Evolutionary conservation across 1,140 invertebrate species (phyloP).

Genomic region (Calephelis nemesis): DNA sequence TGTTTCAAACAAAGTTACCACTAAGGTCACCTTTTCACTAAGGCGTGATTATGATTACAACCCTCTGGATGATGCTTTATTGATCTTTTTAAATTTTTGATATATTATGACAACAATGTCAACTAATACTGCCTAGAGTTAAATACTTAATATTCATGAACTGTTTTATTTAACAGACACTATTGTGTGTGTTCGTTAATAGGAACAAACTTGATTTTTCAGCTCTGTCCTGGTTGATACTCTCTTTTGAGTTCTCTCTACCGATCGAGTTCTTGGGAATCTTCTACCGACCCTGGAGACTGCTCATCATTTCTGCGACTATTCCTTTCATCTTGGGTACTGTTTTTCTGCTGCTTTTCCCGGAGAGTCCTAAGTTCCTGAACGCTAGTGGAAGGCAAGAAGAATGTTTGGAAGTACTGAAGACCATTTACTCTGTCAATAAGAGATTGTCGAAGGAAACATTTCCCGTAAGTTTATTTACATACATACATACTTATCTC

Average conservation of each 20-base stretch:
- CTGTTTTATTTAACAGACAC: too few relatives aligned
- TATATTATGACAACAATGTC: too few relatives aligned
- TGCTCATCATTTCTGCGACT: constrained; percentile 83
- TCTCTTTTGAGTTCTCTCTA: constrained; percentile 78
- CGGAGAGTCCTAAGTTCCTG: constrained; percentile 87
- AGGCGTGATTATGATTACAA: too few relatives aligned
- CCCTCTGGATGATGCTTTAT: too few relatives aligned
- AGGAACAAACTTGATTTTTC: constrained; percentile 27
- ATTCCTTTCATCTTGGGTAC: constrained; percentile 82
- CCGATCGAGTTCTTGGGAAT: constrained; percentile 60
- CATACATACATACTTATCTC: neutral
- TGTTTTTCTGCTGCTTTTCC: constrained; percentile 80
- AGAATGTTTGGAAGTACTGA: constrained; percentile 79
- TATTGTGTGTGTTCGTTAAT: too few relatives aligned
- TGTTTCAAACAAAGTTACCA: too few relatives aligned
- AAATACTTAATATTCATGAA: too few relatives aligned
- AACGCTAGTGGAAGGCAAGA: constrained; percentile 78
- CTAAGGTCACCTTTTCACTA: too few relatives aligned
- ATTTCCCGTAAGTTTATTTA: constrained; percentile 49
- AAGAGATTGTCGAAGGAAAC: constrained; percentile 63
- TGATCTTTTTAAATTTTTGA: too few relatives aligned
- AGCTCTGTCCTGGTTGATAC: constrained; percentile 85
- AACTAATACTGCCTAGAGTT: too few relatives aligned
- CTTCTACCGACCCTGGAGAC: constrained; percentile 83
- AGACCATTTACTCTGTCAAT: constrained; percentile 79